A percentile compares a stretch with the other conserved stretches of the same genome.
Evolutionary conservation across 2,113 vertebrate species (phyloP).

Genomic region (Myodes glareolus): DNA sequence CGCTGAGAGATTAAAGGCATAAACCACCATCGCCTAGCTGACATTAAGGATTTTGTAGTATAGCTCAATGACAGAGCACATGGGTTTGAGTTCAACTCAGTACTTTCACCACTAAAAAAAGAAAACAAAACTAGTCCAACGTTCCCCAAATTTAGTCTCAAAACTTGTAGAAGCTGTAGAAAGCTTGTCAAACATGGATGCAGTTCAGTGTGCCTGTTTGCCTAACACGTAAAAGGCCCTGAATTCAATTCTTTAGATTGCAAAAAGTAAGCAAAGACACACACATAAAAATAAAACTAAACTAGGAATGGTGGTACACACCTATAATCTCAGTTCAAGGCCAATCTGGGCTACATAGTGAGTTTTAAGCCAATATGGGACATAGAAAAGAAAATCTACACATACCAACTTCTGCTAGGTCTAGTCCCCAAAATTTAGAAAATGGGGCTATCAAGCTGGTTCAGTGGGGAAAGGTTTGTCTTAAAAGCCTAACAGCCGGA

Average conservation of each 20-base stretch:
- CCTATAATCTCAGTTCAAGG: not conserved
- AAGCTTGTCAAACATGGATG: not conserved
- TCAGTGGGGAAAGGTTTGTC: not conserved
- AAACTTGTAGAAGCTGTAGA: not conserved
- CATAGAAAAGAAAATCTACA: not conserved
- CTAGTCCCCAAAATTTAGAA: not conserved
- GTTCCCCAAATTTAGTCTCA: not conserved
- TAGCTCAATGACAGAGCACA: not conserved
- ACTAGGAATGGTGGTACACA: not conserved
- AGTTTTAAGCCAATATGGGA: not conserved
- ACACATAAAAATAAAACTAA: not conserved
- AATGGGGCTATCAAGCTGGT: not conserved
- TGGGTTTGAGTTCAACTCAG: not conserved
- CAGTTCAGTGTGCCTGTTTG: not conserved
- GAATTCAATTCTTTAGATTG: not conserved
- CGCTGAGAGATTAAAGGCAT: too few species aligned
- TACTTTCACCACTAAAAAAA: not conserved
- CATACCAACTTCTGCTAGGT: not conserved
- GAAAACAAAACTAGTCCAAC: not conserved
- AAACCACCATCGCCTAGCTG: too few species aligned
- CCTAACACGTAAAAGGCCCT: not conserved
- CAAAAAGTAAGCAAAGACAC: not conserved
- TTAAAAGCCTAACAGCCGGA: not conserved
- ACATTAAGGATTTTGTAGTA: not conserved
- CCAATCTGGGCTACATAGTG: not conserved